These are phyloP conservation scores for Hylia prasina DNA, from an alignment of 2,113 vertebrate genomes.

Conservation along the genomic window DNA sequence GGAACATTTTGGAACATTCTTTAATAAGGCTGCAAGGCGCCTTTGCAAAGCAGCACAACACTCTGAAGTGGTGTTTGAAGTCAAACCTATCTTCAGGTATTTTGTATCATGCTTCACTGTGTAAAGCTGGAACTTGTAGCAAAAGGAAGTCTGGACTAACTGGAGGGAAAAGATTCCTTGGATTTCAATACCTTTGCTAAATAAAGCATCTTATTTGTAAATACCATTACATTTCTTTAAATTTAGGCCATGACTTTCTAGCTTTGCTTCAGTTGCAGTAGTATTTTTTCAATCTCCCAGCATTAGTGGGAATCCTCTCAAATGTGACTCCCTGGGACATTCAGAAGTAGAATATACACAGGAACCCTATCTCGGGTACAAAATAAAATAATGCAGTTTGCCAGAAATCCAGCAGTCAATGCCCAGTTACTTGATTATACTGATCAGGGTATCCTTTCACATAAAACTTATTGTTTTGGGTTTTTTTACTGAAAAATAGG, in stretches of 20 bases:
- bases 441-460: neutral
- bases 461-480: neutral
- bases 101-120: neutral
- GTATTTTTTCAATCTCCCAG: neutral
- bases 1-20: neutral
- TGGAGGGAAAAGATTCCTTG: neutral
- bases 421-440: neutral
- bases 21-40: neutral
- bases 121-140: neutral
- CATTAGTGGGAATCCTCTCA: neutral
- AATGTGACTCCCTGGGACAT: neutral
- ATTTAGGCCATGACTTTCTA: neutral
- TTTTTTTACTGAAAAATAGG: neutral
- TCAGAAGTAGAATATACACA: neutral
- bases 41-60: neutral
- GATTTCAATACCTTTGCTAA: neutral
- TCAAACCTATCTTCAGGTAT: neutral
- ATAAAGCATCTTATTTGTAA: neutral
- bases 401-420: neutral
- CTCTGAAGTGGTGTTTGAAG: neutral
- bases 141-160: neutral
- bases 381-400: neutral
- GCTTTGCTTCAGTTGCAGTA: neutral
- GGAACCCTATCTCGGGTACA: neutral
- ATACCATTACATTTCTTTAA: neutral